Evolutionary conservation across 2,113 vertebrate species (phyloP), one percentile per base, ranked within the genome.

Genomic region (Piliocolobus tephrosceles): DNA sequence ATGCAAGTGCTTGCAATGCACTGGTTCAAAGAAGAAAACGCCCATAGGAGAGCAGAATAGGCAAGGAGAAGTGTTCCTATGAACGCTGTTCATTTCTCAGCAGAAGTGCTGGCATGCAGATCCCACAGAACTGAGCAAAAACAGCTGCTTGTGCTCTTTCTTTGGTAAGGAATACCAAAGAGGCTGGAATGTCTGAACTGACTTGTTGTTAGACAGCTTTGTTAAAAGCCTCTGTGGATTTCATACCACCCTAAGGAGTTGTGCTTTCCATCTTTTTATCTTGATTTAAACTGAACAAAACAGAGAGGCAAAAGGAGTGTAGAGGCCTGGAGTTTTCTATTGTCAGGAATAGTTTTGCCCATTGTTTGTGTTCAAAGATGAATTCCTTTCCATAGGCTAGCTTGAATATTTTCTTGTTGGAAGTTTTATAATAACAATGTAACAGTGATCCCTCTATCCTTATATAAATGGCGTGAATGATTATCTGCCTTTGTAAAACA

Each of bases 271-370:
- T 64, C 66, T 58, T 68, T 91, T 78, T 55, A 58, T 82, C 52
- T 90, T 92, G 80, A 92, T 93, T 68, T 86, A 89, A 95, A 96
- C 57, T 6, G 82, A 93, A 95, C 70, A 83, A 90, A 95, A 70
- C 32, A 76, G n/a, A 78, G 25, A 25, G 32, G 6, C 32, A 82
- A 57, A 84, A 27, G 16, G 72, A 94, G n/a, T 55, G 32, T 9
- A 57, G 78, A 38, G 38, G 20, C 25, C 82, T 66, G 47, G 55
- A 40, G 75, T 93, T 92, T 89, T 94, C 75, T 61, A 6, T 47
- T 76, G 70, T 90, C 38, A 55, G 57, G 45, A 93, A 91, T 43
- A 50, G 5, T 38, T 94, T 95, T 88, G 38, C 40, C 58, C 55
- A 72, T 72, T 68, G 47, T 55, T 94, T 68, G 27, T 79, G 35